Base-by-base conservation (phyloP, 2,888 invertebrate species). In the Rotaria socialis region DNA sequence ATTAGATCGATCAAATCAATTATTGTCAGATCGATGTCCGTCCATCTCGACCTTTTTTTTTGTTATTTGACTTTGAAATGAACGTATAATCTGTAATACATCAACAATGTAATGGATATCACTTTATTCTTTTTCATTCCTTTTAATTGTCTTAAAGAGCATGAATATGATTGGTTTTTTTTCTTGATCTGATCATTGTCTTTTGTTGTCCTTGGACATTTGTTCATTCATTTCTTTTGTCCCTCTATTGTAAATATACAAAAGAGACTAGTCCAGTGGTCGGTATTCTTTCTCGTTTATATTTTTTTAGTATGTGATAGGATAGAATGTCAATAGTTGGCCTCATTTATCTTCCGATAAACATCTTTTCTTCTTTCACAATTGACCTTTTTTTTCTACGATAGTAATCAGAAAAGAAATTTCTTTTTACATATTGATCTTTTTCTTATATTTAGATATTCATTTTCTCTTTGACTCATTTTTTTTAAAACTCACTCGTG, bases 141-240 rank as follows among this genome's bases (percentile, higher is more conserved):
- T 67, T 11, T 10, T 35, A 67, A 67, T 67, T 67, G 27, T 67
- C 14, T 35, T 14, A 67, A 67, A 35, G 10, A 7, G 14, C 16
- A 67, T 16, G 35, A 67, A 67, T 67, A 35, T 67, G 67, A 67
- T 67, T 67, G 67, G 67, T 67, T 67, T 67, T 35, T 35, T 67
- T 16, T n/a, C 35, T 60, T 60, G n/a, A 10, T 58, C 27, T 52
- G 52, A 67, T 67, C 67, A 16, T 67, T 67, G 67, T 27, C 27
- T 3, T 67, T 67, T 67, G 16, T 67, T 67, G 67, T 67, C 67
- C 67, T 67, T 67, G 67, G 35, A 67, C 67, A 67, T 67, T 67
- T 67, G 67, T 67, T 67, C 67, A 67, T 67, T 67, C 67, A 16
- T 14, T 67, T 67, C 67, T 67, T 35, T 67, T 67, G 67, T 67